phyloP scores from a whole-genome alignment of 2,113 vertebrate genomes.

The Melozone crissalis region DNA sequence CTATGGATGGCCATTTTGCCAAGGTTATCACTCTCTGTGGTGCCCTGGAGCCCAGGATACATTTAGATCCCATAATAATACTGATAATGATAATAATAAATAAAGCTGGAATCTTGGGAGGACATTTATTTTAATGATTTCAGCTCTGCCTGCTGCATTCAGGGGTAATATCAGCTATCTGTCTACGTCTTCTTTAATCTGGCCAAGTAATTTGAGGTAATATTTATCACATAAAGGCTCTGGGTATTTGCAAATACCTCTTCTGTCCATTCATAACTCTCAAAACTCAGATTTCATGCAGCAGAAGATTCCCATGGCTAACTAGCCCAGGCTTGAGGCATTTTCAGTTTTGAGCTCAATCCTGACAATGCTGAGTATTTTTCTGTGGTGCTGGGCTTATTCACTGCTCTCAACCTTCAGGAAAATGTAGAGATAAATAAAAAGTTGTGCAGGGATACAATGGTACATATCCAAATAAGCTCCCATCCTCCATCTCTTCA shows the following conservation, averaged over 20 bases:
- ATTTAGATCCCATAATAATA: slow-evolving; percentile 48
- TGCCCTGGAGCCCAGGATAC: slow-evolving; percentile 45
- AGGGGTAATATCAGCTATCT: slow-evolving; percentile 47
- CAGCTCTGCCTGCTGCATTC: slow-evolving; percentile 16
- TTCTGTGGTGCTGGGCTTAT: neutral
- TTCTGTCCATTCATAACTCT: neutral
- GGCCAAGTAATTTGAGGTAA: slow-evolving; percentile 47
- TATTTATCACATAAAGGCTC: slow-evolving; percentile 52
- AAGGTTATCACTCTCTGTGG: slow-evolving; percentile 38
- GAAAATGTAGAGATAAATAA: neutral
- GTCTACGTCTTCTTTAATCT: slow-evolving; percentile 56
- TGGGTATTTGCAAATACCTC: slow-evolving; percentile 10
- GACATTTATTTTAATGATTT: slow-evolving; percentile 66
- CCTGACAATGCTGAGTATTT: neutral
- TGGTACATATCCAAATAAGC: neutral
- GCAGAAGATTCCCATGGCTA: neutral
- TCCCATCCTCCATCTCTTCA: neutral
- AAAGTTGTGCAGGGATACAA: neutral
- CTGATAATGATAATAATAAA: slow-evolving; percentile 62
- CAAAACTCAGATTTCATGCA: neutral
- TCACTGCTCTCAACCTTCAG: neutral
- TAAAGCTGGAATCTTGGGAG: slow-evolving; percentile 52
- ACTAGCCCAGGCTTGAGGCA: neutral
- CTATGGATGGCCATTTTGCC: slow-evolving; percentile 35
- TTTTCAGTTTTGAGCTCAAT: neutral